These are phyloP conservation scores for Cataglyphis albicans DNA, from an alignment of 2,888 invertebrate species.

Conservation along the genomic window DNA sequence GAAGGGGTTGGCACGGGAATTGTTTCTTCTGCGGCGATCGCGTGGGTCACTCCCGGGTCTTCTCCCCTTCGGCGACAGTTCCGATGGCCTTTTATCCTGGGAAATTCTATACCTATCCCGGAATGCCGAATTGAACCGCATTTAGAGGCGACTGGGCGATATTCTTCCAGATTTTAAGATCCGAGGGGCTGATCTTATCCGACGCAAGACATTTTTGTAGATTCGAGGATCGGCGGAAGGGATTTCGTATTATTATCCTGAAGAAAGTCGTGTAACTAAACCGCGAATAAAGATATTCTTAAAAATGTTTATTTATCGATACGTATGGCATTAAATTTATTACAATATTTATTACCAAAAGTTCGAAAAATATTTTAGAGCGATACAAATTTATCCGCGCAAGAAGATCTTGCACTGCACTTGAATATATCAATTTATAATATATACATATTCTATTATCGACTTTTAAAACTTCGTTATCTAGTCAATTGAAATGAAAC, in stretches of 20 bases:
- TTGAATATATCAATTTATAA: neutral
- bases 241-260: constrained; percentile 10
- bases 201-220: constrained; percentile 33
- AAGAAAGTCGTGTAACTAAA: neutral
- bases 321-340: neutral
- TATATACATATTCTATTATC: neutral
- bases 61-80: constrained; percentile 43
- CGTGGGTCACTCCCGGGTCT: constrained; percentile 33
- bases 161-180: constrained; percentile 60
- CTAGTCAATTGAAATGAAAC: neutral
- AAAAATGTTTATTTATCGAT: neutral
- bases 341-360: neutral
- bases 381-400: neutral
- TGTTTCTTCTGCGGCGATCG: constrained; percentile 64
- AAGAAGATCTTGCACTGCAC: neutral
- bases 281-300: neutral
- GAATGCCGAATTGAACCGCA: constrained; percentile 71
- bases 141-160: constrained; percentile 60
- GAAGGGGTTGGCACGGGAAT: constrained; percentile 70
- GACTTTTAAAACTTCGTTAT: neutral
- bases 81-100: constrained; percentile 36
- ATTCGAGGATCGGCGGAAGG: constrained; percentile 3
- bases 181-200: constrained; percentile 59
- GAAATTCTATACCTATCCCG: constrained; percentile 69
- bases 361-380: neutral